phyloP scores from a whole-genome alignment of 2,113 vertebrate genomes.

The Lamprotornis superbus region DNA sequence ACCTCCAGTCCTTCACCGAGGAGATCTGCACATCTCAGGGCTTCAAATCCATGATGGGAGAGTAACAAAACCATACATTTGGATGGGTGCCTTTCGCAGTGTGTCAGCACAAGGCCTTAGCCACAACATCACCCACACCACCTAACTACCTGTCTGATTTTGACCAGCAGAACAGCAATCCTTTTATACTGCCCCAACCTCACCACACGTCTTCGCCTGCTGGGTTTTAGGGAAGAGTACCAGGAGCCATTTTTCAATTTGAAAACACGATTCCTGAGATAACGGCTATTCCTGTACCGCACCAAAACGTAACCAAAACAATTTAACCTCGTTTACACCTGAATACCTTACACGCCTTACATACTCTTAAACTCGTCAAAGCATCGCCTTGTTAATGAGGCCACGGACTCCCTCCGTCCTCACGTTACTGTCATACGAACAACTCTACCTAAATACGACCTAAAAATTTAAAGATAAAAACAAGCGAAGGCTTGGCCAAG shows the following conservation, averaged over 20 bases:
- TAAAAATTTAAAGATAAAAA: fast-evolving
- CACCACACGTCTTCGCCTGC: fast-evolving
- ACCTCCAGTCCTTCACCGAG: neutral
- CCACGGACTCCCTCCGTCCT: fast-evolving
- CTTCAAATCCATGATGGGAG: fast-evolving
- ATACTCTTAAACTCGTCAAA: neutral
- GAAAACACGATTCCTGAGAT: fast-evolving
- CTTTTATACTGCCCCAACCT: neutral
- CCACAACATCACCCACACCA: fast-evolving
- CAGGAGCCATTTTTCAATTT: neutral
- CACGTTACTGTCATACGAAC: neutral
- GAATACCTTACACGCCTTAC: fast-evolving
- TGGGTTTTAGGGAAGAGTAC: no score
- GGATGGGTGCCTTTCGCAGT: fast-evolving
- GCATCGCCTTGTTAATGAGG: neutral
- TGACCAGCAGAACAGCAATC: fast-evolving
- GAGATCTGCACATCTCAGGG: no score
- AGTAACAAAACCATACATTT: fast-evolving
- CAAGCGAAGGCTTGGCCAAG: fast-evolving
- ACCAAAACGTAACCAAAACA: neutral
- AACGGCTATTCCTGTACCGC: neutral
- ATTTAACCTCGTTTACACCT: neutral
- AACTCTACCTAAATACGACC: fast-evolving
- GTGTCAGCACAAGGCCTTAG: fast-evolving
- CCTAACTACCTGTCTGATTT: neutral